Conservation (phyloP, 2,113 vertebrate species). For the Paramormyrops kingsleyae region DNA sequence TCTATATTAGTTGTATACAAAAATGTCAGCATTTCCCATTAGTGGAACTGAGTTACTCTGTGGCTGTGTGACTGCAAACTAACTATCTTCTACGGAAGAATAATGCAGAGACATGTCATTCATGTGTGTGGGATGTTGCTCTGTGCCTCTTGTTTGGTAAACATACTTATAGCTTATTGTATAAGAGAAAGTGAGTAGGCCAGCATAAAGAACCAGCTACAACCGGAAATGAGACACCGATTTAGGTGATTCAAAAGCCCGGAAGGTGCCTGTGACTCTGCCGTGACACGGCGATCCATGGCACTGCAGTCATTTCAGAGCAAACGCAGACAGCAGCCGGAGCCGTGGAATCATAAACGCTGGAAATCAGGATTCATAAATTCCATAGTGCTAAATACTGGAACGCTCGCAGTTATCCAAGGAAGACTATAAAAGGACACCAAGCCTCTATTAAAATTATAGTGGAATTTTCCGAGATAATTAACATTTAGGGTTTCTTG, state of each 20-base stretch:
- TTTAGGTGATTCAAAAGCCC: constrained; percentile 5
- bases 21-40: not conserved
- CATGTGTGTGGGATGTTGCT: not conserved
- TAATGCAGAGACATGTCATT: not conserved
- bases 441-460: not conserved
- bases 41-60: not conserved
- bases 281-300: not conserved
- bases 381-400: constrained; percentile 1
- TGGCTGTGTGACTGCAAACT: not conserved
- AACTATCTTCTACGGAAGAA: not conserved
- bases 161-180: not conserved
- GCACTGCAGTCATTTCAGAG: not conserved
- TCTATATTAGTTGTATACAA: not conserved
- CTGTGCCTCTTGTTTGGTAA: constrained; percentile 2
- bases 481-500: not conserved
- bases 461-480: constrained; percentile 7
- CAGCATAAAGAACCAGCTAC: not conserved
- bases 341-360: not conserved
- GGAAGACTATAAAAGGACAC: not conserved
- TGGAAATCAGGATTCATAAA: not conserved
- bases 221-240: not conserved
- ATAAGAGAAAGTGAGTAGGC: not conserved
- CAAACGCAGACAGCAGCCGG: not conserved
- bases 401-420: not conserved
- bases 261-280: not conserved